Evolutionary conservation across 2,797 vertebrate genomes (phyloP).

Genomic region (Microctenopoma stevenorrisi): DNA sequence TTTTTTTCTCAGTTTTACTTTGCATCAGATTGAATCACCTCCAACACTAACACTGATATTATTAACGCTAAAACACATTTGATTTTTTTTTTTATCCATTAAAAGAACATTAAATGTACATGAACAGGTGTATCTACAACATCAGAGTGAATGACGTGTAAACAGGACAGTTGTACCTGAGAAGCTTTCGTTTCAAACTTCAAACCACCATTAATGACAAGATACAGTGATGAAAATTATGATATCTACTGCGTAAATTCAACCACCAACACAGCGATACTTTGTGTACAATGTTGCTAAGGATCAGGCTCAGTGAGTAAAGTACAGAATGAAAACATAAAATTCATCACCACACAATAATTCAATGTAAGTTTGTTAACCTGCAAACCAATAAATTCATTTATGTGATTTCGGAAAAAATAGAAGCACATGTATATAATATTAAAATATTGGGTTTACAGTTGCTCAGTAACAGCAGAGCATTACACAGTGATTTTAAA

Average conservation of each 20-base stretch:
- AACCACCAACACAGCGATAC: constrained; percentile 51
- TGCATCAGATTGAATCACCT: constrained; percentile 55
- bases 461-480: constrained; percentile 60
- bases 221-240: constrained; percentile 38
- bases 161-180: constrained; percentile 84
- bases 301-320: constrained; percentile 62
- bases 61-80: constrained; percentile 62
- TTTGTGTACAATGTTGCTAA: constrained; percentile 41
- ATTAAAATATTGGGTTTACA: constrained; percentile 39
- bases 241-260: constrained; percentile 31
- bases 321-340: constrained; percentile 49
- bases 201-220: constrained; percentile 48
- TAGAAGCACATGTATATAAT: constrained; percentile 27
- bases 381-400: constrained; percentile 40
- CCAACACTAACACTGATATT: constrained; percentile 64
- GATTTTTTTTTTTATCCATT: constrained; percentile 37
- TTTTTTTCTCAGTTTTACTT: constrained; percentile 55
- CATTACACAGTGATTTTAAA: constrained; percentile 71
- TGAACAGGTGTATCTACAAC: constrained; percentile 74
- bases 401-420: constrained; percentile 25
- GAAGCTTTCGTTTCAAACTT: constrained; percentile 76
- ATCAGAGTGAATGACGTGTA: constrained; percentile 74
- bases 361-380: constrained; percentile 47
- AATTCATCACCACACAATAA: constrained; percentile 38
- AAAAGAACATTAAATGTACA: constrained; percentile 70